Base-by-base conservation (phyloP, 1,140 invertebrate species). In the Anastatus disparis region DNA sequence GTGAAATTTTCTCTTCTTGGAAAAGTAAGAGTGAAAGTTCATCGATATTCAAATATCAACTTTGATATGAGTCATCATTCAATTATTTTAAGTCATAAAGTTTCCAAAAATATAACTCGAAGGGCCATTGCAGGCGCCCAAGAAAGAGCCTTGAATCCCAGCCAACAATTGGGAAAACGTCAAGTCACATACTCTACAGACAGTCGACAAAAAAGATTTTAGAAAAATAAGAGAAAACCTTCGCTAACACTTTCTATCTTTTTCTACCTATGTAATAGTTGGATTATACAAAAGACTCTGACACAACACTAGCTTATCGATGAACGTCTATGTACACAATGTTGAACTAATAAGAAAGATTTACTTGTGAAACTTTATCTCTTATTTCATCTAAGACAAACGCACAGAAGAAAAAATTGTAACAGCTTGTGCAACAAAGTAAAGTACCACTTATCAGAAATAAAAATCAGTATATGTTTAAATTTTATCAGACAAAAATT, bases 11-110 rank as follows among this genome's bases (percentile, higher is more conserved):
- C 10, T 38, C 10, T 0, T 26, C 8, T 0, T n/a, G 9, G 3
- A 12, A 62, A 17, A 64, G 29, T 38, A 38, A 26, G n/a, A 55
- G 46, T 20, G 31, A 56, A 66, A 29, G 52, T 56, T 24, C 17
- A 44, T 7, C 27, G 12, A 29, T 46, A 17, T 20, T 10, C 15
- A 31, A 24, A 29, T 1, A 46, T 50, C 48, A 71, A 61, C 44
- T 72, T 40, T 50, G 44, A 75, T 71, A 55, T 83, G 82, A 84
- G 58, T 84, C 81, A 83, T 75, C 71, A 71, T 59, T 76, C 74
- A 75, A 82, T 84, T 84, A 84, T 84, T 83, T 84, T 81, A n/a
- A 76, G 78, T 83, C 79, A 79, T 81, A 79, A 84, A 79, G 76
- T 84, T n/a, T n/a, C 82, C 76, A 73, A 85, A 85, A 85, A 85